Evolutionary conservation across 2,888 invertebrate genomes (phyloP).

Genomic region (Dilophus febrilis): DNA sequence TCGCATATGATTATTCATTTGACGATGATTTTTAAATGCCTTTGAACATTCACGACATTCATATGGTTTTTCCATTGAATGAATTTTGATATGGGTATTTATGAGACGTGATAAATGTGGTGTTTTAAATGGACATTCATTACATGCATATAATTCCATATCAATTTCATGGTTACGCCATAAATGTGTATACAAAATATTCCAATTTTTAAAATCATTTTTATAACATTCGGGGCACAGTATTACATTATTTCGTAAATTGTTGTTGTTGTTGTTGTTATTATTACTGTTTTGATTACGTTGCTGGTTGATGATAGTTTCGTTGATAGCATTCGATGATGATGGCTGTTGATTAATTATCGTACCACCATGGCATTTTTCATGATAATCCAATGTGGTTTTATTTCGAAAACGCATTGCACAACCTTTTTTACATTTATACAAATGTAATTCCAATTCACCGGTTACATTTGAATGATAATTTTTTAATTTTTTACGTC

Average conservation of each 20-base stretch:
- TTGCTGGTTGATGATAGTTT: too few relatives aligned
- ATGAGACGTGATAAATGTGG: constrained; percentile 49
- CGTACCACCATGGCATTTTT: constrained; percentile 26
- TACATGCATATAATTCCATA: constrained; percentile 62
- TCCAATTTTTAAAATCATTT: constrained; percentile 38
- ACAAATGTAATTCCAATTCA: constrained; percentile 1
- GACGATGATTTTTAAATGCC: constrained; percentile 62
- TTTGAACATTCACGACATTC: constrained; percentile 51
- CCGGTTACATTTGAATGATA: neutral
- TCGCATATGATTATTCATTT: constrained; percentile 57
- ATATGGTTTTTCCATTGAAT: constrained; percentile 43
- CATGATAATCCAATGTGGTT: constrained; percentile 23
- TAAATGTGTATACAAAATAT: constrained; percentile 55
- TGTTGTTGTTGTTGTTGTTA: too few relatives aligned
- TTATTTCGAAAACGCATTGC: constrained; percentile 25
- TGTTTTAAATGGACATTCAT: constrained; percentile 56
- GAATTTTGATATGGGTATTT: constrained; percentile 59
- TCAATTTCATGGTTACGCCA: constrained; percentile 64
- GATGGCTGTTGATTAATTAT: too few relatives aligned
- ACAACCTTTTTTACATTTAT: constrained; percentile 24
- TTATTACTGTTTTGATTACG: too few relatives aligned
- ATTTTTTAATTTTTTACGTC: too few relatives aligned
- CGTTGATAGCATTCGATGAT: too few relatives aligned
- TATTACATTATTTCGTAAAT: too few relatives aligned
- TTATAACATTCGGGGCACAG: constrained; percentile 50